These are phyloP conservation scores for Parauchenoglanis ngamensis DNA, from an alignment of 2,797 vertebrate genomes.

Conservation along the genomic window DNA sequence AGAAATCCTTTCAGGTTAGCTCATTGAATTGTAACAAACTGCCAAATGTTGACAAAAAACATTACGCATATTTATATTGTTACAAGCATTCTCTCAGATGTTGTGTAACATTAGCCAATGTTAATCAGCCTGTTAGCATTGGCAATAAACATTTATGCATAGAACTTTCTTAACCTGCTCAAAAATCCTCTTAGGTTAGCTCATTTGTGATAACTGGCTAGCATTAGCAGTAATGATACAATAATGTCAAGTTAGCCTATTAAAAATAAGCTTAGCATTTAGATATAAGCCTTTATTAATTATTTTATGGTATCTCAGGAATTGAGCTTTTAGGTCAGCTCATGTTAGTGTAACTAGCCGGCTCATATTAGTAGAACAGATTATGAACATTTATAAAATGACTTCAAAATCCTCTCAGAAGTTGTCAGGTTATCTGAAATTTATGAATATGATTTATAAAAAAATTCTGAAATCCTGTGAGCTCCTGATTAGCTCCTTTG, in stretches of 20 bases:
- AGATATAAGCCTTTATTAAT: not conserved
- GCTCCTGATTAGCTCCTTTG: not conserved
- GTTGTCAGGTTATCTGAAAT: slow-evolving; percentile 4
- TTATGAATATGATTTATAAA: not conserved
- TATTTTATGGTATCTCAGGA: not conserved
- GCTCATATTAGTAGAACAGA: not conserved
- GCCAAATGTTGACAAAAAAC: not conserved
- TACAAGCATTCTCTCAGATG: not conserved
- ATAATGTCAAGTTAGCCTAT: not conserved
- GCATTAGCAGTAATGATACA: not conserved
- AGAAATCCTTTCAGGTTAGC: not conserved
- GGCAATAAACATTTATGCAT: not conserved
- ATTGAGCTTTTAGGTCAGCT: not conserved
- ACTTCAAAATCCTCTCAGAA: not conserved
- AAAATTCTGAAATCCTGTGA: not conserved
- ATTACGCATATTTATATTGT: not conserved
- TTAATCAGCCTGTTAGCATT: not conserved
- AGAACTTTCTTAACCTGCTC: not conserved
- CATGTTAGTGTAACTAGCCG: not conserved
- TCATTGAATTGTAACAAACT: not conserved
- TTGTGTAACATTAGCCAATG: not conserved
- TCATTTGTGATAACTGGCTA: not conserved
- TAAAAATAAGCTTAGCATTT: not conserved
- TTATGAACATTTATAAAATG: not conserved
- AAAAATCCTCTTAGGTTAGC: not conserved